Evolutionary conservation across 2,797 vertebrate species (phyloP).

Genomic region (Nannoperca australis): DNA sequence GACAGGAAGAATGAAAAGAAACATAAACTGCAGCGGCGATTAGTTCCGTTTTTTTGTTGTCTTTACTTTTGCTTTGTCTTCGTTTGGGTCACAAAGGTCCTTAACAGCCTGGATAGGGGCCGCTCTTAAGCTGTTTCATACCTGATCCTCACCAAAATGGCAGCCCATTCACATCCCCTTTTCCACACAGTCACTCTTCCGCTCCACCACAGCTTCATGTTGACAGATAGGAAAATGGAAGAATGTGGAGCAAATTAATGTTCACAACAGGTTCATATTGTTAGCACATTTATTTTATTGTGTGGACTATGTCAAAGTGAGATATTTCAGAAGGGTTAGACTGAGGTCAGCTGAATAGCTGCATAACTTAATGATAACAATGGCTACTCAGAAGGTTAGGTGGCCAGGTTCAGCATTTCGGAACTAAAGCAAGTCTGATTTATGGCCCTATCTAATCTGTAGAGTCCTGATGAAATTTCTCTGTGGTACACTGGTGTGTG

Average conservation of each 20-base stretch:
- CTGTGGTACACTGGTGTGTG: slow-evolving; percentile 5
- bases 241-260: slow-evolving; percentile 53
- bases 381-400: slow-evolving; percentile 60
- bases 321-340: slow-evolving; percentile 74
- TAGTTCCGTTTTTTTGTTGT: slow-evolving; percentile 69
- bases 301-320: slow-evolving; percentile 35
- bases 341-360: slow-evolving; percentile 76
- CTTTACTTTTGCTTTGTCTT: slow-evolving; percentile 60
- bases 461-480: slow-evolving; percentile 54
- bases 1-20: slow-evolving; percentile 50
- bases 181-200: slow-evolving; percentile 56
- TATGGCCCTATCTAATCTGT: slow-evolving; percentile 65
- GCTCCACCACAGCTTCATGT: slow-evolving; percentile 50
- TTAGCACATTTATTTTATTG: slow-evolving; percentile 43
- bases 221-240: slow-evolving; percentile 47
- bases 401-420: slow-evolving; percentile 45
- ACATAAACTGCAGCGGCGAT: slow-evolving; percentile 65
- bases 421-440: slow-evolving; percentile 45
- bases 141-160: slow-evolving; percentile 54
- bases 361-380: slow-evolving; percentile 71
- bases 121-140: slow-evolving; percentile 56
- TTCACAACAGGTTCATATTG: slow-evolving; percentile 41
- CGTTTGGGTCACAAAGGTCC: slow-evolving; percentile 47
- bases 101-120: slow-evolving; percentile 44
- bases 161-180: slow-evolving; percentile 60